phyloP scores from a whole-genome alignment of 2,888 invertebrate genomes.

The Cecidostiba fungosa region DNA sequence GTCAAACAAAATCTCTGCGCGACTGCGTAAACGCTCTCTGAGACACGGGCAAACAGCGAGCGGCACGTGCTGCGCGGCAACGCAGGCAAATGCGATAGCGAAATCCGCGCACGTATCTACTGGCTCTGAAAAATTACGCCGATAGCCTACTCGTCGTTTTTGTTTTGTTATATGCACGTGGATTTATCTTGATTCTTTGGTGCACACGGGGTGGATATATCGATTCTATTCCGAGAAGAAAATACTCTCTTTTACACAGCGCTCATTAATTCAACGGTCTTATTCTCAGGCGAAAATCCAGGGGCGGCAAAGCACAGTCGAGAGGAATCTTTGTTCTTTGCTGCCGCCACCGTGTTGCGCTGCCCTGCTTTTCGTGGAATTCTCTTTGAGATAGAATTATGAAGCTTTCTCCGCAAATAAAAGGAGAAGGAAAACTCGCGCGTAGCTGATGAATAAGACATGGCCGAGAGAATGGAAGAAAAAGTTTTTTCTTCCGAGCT shows the following conservation, averaged over 20 bases:
- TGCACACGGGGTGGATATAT: not conserved
- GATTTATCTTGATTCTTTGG: not conserved
- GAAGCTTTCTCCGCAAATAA: conserved; percentile 27
- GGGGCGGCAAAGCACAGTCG: not conserved
- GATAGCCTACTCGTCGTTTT: not conserved
- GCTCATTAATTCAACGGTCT: not conserved
- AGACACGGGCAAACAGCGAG: not conserved
- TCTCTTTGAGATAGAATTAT: conserved; percentile 44
- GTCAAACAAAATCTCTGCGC: conserved; percentile 6
- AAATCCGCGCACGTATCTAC: not conserved
- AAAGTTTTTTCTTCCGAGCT: not conserved
- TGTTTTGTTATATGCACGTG: not conserved
- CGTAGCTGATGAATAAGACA: conserved; percentile 42
- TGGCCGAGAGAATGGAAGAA: not conserved
- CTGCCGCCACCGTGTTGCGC: not conserved
- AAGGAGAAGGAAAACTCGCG: conserved; percentile 1
- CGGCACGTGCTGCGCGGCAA: not conserved
- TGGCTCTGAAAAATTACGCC: conserved; percentile 14
- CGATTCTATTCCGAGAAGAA: not conserved
- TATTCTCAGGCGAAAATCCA: not conserved
- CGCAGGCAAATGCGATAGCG: conserved; percentile 6
- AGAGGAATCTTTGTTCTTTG: not conserved
- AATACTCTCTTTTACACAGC: too few species aligned
- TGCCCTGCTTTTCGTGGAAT: not conserved
- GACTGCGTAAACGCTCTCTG: not conserved